These are phyloP conservation scores for Himalopsyche phryganea DNA, from an alignment of 1,140 invertebrate genomes.

Conservation along the genomic window DNA sequence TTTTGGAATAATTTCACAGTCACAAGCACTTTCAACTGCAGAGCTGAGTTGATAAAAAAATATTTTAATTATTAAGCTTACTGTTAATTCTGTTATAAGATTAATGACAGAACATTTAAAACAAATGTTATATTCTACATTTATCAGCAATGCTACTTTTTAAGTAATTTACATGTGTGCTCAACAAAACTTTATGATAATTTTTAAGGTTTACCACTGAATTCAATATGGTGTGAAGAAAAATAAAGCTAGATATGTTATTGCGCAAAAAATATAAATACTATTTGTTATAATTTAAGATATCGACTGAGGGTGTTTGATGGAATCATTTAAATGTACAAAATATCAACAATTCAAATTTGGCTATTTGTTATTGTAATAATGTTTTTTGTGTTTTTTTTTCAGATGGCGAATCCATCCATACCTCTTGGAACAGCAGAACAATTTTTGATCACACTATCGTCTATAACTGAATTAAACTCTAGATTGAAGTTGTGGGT, in stretches of 20 bases:
- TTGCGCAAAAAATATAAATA: neutral
- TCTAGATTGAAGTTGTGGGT: constrained; percentile 96
- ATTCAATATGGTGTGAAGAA: neutral
- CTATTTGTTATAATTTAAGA: neutral
- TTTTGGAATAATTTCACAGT: neutral
- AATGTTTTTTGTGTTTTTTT: constrained; percentile 9
- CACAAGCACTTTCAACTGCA: neutral
- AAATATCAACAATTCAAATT: neutral
- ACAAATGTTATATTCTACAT: too few relatives aligned
- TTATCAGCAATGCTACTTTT: too few relatives aligned
- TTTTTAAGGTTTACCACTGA: too few relatives aligned
- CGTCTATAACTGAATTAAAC: constrained; percentile 92
- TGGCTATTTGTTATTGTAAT: neutral
- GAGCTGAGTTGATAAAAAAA: neutral
- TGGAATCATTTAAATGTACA: neutral
- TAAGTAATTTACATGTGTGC: too few relatives aligned
- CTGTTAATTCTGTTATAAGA: too few relatives aligned
- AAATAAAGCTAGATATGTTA: neutral
- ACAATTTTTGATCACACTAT: constrained; percentile 93
- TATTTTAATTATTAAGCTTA: neutral
- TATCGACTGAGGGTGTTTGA: neutral
- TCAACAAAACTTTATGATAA: too few relatives aligned
- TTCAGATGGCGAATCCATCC: constrained; percentile 85
- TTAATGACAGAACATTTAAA: too few relatives aligned
- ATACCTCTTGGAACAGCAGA: constrained; percentile 95